These are phyloP conservation scores for Solenodon paradoxus DNA, from an alignment of 2,113 vertebrate species.

Conservation along the genomic window DNA sequence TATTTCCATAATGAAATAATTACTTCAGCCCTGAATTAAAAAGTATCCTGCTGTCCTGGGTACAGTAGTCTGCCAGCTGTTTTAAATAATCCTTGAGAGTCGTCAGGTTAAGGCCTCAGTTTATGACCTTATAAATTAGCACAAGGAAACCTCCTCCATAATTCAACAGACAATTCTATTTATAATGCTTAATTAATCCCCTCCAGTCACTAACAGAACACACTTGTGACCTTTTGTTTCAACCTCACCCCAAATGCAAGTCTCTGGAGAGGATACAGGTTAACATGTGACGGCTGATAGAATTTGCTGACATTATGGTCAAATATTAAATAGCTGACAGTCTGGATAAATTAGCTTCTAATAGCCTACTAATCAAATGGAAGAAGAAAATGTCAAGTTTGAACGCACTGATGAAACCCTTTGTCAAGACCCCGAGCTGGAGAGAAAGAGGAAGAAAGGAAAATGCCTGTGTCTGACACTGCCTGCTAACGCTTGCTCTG, in stretches of 20 bases:
- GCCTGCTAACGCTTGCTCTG: neutral
- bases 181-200: slow-evolving; percentile 81
- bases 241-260: slow-evolving; percentile 68
- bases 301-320: slow-evolving; percentile 66
- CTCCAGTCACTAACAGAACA: slow-evolving; percentile 69
- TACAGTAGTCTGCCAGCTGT: slow-evolving; percentile 68
- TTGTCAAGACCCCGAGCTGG: slow-evolving; percentile 44
- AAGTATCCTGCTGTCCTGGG: slow-evolving; percentile 60
- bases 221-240: slow-evolving; percentile 78
- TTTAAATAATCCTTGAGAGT: slow-evolving; percentile 76
- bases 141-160: slow-evolving; percentile 74
- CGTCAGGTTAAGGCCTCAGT: slow-evolving; percentile 79
- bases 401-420: slow-evolving; percentile 33
- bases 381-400: slow-evolving; percentile 56
- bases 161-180: slow-evolving; percentile 80
- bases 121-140: slow-evolving; percentile 79
- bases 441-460: neutral
- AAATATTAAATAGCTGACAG: slow-evolving; percentile 62
- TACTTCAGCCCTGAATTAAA: slow-evolving; percentile 55
- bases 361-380: slow-evolving; percentile 55
- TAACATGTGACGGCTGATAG: slow-evolving; percentile 69
- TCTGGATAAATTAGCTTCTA: slow-evolving; percentile 62
- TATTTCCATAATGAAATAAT: slow-evolving; percentile 68
- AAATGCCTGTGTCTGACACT: neutral
- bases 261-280: slow-evolving; percentile 69